Percentiles rank a stretch among this genome's conserved stretches.
Evolutionary conservation across 2,888 invertebrate species (phyloP).

Genomic region (Drosophila antonietae): DNA sequence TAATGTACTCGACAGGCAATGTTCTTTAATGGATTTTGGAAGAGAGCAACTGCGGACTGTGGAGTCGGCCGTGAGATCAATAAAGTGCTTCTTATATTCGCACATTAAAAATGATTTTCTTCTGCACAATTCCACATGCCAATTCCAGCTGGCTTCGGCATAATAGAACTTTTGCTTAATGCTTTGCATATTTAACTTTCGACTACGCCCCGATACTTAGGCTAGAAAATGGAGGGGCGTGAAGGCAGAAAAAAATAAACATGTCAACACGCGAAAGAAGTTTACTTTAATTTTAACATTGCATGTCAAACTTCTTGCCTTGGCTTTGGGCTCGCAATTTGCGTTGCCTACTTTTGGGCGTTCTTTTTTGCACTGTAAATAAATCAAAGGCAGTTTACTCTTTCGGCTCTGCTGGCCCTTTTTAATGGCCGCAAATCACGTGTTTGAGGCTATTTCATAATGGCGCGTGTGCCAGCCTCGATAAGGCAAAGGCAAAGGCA

Average conservation of each 20-base stretch:
- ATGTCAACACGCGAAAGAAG: conserved; percentile 72
- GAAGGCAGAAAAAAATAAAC: conserved; percentile 50
- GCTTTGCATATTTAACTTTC: conserved; percentile 47
- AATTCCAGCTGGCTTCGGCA: conserved; percentile 6
- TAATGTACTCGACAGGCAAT: conserved; percentile 14
- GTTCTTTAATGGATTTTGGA: background rate
- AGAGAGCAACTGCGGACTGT: background rate
- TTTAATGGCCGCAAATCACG: conserved; percentile 77
- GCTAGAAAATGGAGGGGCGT: background rate
- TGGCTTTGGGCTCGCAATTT: conserved; percentile 41
- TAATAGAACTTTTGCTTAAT: conserved; percentile 29
- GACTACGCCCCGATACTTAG: conserved; percentile 46
- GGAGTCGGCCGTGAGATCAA: conserved; percentile 2
- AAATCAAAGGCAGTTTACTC: conserved; percentile 73
- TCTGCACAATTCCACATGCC: background rate
- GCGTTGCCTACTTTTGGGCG: conserved; percentile 41
- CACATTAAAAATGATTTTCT: conserved; percentile 33
- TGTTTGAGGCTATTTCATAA: conserved; percentile 52
- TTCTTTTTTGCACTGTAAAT: conserved; percentile 50
- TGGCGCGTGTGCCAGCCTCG: conserved; percentile 52
- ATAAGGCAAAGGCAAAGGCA: conserved; percentile 66
- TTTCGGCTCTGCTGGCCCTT: conserved; percentile 30
- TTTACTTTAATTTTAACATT: conserved; percentile 78
- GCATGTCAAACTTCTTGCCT: conserved; percentile 69
- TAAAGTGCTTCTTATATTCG: conserved; percentile 23